phyloP scores from a whole-genome alignment of 2,888 invertebrate species.

The Gerris lacustris region DNA sequence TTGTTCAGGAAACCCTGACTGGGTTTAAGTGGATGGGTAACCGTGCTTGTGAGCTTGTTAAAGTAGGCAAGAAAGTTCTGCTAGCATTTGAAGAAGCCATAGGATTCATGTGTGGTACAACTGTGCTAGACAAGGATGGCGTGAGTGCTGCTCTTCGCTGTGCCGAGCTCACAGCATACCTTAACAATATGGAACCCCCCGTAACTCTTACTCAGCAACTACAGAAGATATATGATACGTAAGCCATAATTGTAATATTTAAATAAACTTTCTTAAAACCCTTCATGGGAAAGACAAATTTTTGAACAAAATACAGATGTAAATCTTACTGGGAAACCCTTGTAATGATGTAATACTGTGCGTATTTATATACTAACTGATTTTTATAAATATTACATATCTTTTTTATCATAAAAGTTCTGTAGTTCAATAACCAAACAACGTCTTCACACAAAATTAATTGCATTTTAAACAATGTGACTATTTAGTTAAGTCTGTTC shows the following conservation, averaged over 20 bases:
- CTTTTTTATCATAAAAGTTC: too few species aligned
- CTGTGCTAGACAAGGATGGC: conserved; percentile 92
- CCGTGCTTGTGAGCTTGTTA: conserved; percentile 55
- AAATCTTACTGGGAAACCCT: too few species aligned
- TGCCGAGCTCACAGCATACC: conserved; percentile 60
- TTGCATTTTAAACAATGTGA: too few species aligned
- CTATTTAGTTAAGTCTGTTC: too few species aligned
- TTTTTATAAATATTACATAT: too few species aligned
- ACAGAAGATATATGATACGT: conserved; percentile 59
- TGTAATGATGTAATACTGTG: too few species aligned
- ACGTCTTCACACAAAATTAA: too few species aligned
- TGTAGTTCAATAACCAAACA: too few species aligned
- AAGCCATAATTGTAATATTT: conserved; percentile 30
- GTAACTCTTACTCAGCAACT: conserved; percentile 51
- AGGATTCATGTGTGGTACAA: conserved; percentile 87
- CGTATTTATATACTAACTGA: too few species aligned
- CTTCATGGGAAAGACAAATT: not conserved
- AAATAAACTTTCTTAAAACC: not conserved
- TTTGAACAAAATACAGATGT: too few species aligned
- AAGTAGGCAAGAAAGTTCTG: conserved; percentile 61
- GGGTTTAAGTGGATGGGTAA: conserved; percentile 99
- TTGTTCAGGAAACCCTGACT: conserved; percentile 71
- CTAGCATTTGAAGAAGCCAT: conserved; percentile 98
- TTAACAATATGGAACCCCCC: conserved; percentile 45
- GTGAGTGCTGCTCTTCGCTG: conserved; percentile 73